phyloP scores from a whole-genome alignment of 2,888 invertebrate species.

The Cosmia pyralina region DNA sequence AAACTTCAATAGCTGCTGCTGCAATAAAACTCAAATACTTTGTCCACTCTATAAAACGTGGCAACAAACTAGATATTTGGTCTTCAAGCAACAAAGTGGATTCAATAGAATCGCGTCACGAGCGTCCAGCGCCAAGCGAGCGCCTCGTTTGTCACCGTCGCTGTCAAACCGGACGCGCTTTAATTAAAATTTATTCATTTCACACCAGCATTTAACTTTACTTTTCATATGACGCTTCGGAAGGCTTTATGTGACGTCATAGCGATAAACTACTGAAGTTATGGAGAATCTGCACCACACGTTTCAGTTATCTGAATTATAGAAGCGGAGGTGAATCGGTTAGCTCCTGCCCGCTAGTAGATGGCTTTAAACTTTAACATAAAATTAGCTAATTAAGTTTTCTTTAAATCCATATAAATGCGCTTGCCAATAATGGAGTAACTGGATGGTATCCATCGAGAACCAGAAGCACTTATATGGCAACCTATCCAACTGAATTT shows the following conservation, averaged over 20 bases:
- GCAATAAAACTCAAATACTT: not conserved
- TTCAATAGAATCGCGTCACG: conserved; percentile 24
- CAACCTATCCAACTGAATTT: not conserved
- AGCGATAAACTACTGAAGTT: conserved; percentile 43
- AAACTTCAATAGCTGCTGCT: not conserved
- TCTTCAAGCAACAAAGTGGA: conserved; percentile 22
- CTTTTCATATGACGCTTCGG: conserved; percentile 40
- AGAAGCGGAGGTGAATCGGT: conserved; percentile 6
- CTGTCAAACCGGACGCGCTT: conserved; percentile 55
- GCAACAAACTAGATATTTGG: not conserved
- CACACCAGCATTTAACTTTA: conserved; percentile 45
- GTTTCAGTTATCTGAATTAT: conserved; percentile 45
- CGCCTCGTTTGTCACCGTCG: conserved; percentile 64
- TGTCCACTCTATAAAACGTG: not conserved
- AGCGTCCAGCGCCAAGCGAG: conserved; percentile 13
- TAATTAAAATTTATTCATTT: conserved; percentile 67
- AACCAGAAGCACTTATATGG: not conserved
- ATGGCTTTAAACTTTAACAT: not conserved
- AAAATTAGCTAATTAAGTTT: conserved; percentile 1
- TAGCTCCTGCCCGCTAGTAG: not conserved
- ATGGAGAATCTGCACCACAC: conserved; percentile 15
- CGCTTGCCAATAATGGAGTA: not conserved
- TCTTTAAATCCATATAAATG: too few species aligned
- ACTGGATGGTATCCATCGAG: not conserved
- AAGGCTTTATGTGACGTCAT: conserved; percentile 42